Evolutionary conservation across 23 tunicate species (phyloP).

Genomic region (Trididemnum clinides): DNA sequence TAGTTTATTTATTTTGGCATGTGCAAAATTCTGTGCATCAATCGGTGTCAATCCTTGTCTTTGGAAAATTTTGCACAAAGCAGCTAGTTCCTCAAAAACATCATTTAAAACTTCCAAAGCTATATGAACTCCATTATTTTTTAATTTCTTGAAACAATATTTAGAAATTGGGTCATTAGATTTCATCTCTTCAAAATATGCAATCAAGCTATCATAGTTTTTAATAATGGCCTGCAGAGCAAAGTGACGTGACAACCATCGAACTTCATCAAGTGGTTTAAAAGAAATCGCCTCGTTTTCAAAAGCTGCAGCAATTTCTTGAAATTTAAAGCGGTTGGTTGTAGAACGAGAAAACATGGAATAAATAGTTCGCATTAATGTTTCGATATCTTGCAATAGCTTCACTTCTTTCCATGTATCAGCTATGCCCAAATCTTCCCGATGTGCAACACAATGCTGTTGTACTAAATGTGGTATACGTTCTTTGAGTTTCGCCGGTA

Average conservation of each 20-base stretch:
- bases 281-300: slow-evolving; percentile 5
- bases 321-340: slow-evolving; percentile 3
- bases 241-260: slow-evolving; percentile 15
- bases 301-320: slow-evolving; percentile 9
- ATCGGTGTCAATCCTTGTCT: slow-evolving; percentile 15
- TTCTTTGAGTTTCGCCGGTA: no score
- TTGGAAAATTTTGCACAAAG: slow-evolving; percentile 6
- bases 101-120: slow-evolving; percentile 11
- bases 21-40: slow-evolving; percentile 13
- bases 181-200: slow-evolving; percentile 19
- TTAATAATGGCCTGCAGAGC: slow-evolving; percentile 23
- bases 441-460: no score
- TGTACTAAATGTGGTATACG: no score
- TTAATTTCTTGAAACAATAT: slow-evolving; percentile 8
- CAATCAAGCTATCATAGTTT: slow-evolving; percentile 19
- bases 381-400: slow-evolving; percentile 20
- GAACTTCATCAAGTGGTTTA: slow-evolving; percentile 13
- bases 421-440: no score
- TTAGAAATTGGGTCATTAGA: slow-evolving; percentile 15
- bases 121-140: slow-evolving; percentile 18
- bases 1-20: background rate
- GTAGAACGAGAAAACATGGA: slow-evolving; percentile 13
- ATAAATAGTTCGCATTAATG: slow-evolving; percentile 16
- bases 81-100: slow-evolving; percentile 14
- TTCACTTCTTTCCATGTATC: slow-evolving; percentile 11